Base-by-base conservation (phyloP, 2,888 invertebrate species). In the Dinocampus coccinellae region DNA sequence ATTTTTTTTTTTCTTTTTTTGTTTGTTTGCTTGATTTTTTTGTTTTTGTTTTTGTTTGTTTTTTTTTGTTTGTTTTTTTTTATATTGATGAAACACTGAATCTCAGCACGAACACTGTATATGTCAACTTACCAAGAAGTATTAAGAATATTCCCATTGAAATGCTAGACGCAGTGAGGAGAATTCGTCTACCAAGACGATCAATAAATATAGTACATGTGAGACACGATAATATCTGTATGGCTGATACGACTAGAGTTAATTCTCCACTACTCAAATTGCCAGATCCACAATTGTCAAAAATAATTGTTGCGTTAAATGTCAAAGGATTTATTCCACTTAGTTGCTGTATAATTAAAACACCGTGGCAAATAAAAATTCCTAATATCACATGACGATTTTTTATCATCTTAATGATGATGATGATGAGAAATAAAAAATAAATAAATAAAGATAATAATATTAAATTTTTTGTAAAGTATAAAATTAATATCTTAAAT, bases 311-410 rank as follows among this genome's bases (percentile, higher is more conserved):
- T 33, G 83, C 82, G 75, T 83, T 80, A 62, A 81, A 83, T 68
- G 82, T 82, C 72, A 85, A 79, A 67, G 78, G 76, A 63, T 80
- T 81, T 55, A 81, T 73, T 13, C 86, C 83, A 52, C 81, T 82
- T 24, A 86, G 71, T 69, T 86, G 85, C 60, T 85, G 82, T 16
- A 76, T 79, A 11, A 80, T 20, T 52, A 83, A 81, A 10, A 82
- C 76, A 0, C 75, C 78, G 20, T 82, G 70, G 55, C 82, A 82
- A 7, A 75, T 73, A 16, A 78, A 65, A 24, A 84, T 70, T 0
- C 82, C 77, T 10, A 77, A 74, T n/a, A 76, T 26, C 3, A 84
- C 77, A 22, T 75, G 73, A 0, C 73, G 71, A 39, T 82, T 84
- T 57, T 68, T 79, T 22, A 85, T 3, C 29, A 81, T 39, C 42